Evolutionary conservation across 1,140 invertebrate genomes (phyloP), one percentile per base, ranked within the genome.

Genomic region (Leucophenga varia): DNA sequence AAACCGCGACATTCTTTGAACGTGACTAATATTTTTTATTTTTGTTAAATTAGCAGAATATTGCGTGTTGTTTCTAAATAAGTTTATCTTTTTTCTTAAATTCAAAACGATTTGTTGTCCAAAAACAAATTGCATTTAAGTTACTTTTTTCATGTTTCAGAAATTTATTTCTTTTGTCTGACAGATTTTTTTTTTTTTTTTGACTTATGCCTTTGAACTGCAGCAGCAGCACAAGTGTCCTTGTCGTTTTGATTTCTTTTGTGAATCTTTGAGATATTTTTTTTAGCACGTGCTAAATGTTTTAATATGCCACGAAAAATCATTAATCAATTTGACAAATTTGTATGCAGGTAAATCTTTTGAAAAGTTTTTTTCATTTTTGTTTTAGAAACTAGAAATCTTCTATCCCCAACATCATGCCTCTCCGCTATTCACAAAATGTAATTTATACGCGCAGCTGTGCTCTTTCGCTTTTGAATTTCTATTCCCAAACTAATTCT

Each of bases 11-110:
- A 70, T 70, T 70, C 65, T 44, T 57, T 13, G 59, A 52, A 70
- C 57, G 59, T 70, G 65, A 70, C 65, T 70, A 70, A 70, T 70
- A 64, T 63, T 65, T 53, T 65, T 61, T 70, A 64, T 63, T 65
- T 53, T 65, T 61, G 46, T 52, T 35, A 25, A 43, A 31, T 41
- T 55, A 47, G 38, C 43, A 44, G 43, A 32, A 44, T 44, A 35
- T 44, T n/a, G 14, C 34, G 20, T 36, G 25, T 7, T 54, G 43
- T 32, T n/a, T n/a, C n/a, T n/a, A n/a, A n/a, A n/a, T n/a, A n/a
- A n/a, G n/a, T n/a, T n/a, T n/a, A n/a, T n/a, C n/a, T 34, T 46
- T 44, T 48, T 36, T 53, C 43, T 50, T 53, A 46, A 45, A 46
- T 53, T 61, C 61, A 40, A 67, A 61, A 53, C 63, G 63, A 65